These are phyloP conservation scores for Chaetorhynchus papuensis DNA, from an alignment of 2,113 vertebrate species.

Conservation along the genomic window DNA sequence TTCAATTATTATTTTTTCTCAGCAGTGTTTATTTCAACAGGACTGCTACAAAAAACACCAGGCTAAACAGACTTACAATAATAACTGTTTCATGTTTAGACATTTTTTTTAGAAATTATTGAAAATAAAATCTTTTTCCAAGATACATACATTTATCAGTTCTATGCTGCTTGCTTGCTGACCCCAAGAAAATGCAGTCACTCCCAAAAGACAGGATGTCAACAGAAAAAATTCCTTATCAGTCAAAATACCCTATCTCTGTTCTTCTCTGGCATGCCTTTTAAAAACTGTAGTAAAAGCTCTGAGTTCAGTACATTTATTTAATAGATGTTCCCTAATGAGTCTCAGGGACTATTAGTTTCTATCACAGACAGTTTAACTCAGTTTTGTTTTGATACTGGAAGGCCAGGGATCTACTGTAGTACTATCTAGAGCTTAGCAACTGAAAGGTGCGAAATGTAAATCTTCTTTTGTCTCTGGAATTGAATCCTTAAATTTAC, in stretches of 20 bases:
- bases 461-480: background rate
- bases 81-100: background rate
- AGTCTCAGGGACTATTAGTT: background rate
- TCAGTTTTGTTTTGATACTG: background rate
- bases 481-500: background rate
- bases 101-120: background rate
- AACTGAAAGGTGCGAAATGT: background rate
- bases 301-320: background rate
- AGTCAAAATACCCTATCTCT: background rate
- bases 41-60: background rate
- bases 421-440: background rate
- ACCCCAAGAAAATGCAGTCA: background rate
- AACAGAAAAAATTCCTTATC: background rate
- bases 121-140: background rate
- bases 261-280: background rate
- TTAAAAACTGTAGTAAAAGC: background rate
- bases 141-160: background rate
- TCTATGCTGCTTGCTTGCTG: background rate
- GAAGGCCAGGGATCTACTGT: background rate
- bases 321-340: background rate
- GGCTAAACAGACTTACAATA: constrained; percentile 3
- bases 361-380: background rate
- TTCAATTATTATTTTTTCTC: constrained; percentile 14
- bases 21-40: constrained; percentile 20
- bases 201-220: background rate